Evolutionary conservation across 2,113 vertebrate species (phyloP), one percentile per base, ranked within the genome.

Genomic region (Aramus guarauna): DNA sequence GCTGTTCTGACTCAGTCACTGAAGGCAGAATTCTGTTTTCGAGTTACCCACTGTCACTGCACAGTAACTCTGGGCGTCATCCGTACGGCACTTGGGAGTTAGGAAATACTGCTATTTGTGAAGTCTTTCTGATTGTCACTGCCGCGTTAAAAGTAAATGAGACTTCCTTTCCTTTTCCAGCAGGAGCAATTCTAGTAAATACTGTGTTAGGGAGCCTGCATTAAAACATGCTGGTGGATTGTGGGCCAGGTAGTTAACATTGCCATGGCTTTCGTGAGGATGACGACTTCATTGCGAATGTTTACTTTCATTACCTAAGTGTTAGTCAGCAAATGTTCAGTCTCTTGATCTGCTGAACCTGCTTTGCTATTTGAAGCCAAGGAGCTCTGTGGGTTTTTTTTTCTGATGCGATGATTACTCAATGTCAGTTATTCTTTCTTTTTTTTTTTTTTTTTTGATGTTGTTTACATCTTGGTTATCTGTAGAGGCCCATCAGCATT

Each of bases 251-350:
- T 96, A 75, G 86, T 95, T 94, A 75, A 67, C 36, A 9, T 53
- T 59, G 58, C 69, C 29, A 3, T 34, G 30, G 88, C 79, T 97
- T 94, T 95, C 75, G 82, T 95, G 82, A 90, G 79, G 34, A 7
- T 66, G 76, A 77, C 95, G 93, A 92, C 85, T 96, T 97, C 68
- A 94, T 78, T 92, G 91, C 39, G 29, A 48, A 43, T 88, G 53
- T 90, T 95, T 93, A 84, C 88, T 94, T 92, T 92, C 83, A 76
- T 77, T 96, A 95, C 88, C 59, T 84, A 74, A 32, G 93, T 85
- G 52, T 96, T 96, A 90, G 92, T 94, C 91, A 73, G 90, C 91
- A 82, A 87, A 47, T 73, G 72, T 88, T 64, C n/a, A 8, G 74
- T 91, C 87, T 85, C 74, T 83, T 60, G 77, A 93, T 81, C 89